Evolutionary conservation across 2,113 vertebrate species (phyloP).

Genomic region (Cochlearius cochlearius): DNA sequence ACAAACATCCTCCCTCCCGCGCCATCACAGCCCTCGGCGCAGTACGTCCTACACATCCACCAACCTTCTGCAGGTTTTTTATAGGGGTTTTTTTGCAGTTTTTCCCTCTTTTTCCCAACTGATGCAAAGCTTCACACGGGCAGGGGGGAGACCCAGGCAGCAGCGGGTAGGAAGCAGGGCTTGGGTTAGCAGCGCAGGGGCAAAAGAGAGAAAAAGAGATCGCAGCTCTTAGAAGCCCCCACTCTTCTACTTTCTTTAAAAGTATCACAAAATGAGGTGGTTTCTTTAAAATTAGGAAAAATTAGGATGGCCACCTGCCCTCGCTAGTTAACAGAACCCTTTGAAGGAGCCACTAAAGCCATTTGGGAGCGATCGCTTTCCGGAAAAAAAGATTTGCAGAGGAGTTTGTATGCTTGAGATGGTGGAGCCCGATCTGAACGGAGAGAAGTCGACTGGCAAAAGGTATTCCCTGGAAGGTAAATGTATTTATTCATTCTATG

Average conservation of each 20-base stretch:
- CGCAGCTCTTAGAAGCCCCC: fast-evolving
- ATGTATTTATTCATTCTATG: neutral
- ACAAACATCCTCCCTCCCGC: neutral
- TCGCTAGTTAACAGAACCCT: neutral
- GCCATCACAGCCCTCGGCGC: fast-evolving
- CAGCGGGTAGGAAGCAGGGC: neutral
- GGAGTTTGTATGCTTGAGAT: neutral
- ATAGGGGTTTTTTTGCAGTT: neutral
- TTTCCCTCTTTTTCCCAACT: neutral
- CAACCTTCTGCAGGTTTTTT: neutral
- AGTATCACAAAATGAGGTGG: neutral
- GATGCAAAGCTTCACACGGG: neutral
- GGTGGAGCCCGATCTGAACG: fast-evolving
- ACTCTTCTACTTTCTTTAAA: neutral
- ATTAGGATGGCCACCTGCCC: neutral
- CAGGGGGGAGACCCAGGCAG: fast-evolving
- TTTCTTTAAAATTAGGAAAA: neutral
- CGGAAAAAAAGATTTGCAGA: neutral
- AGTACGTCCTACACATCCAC: neutral
- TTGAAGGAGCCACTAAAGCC: neutral
- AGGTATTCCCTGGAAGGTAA: conserved; percentile 3
- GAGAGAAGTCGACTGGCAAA: neutral
- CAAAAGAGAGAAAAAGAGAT: neutral
- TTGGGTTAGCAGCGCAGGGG: neutral
- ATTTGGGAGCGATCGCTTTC: neutral